phyloP scores from a whole-genome alignment of 2,888 invertebrate genomes.

The Empis livida region DNA sequence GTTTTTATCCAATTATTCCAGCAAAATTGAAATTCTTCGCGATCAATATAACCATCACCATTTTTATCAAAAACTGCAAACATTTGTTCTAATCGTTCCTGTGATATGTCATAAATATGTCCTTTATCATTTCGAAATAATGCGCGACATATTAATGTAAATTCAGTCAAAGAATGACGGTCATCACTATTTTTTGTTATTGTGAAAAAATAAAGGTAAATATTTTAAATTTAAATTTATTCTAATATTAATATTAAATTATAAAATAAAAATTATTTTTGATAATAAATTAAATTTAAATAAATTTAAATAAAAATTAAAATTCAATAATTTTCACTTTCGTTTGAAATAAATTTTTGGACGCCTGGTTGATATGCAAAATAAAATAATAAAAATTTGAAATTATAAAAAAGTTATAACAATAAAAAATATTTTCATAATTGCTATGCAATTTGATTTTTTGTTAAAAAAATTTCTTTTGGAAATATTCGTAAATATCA shows the following conservation, averaged over 20 bases:
- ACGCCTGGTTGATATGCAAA: not conserved
- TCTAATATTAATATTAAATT: too few species aligned
- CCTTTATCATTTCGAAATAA: constrained; percentile 77
- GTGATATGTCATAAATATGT: constrained; percentile 64
- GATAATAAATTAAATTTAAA: too few species aligned
- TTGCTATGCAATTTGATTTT: too few species aligned
- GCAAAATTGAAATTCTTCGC: constrained; percentile 71
- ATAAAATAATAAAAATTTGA: not conserved
- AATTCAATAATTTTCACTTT: too few species aligned
- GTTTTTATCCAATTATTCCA: constrained; percentile 89
- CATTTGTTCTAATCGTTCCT: constrained; percentile 56
- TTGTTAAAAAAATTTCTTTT: too few species aligned
- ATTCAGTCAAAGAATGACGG: constrained; percentile 61
- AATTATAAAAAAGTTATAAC: not conserved
- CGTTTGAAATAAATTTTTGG: too few species aligned
- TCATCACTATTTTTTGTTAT: constrained; percentile 52
- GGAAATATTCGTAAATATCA: too few species aligned
- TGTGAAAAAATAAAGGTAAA: too few species aligned
- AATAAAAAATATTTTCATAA: too few species aligned
- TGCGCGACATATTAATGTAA: constrained; percentile 69
- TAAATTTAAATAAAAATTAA: too few species aligned
- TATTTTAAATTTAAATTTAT: too few species aligned
- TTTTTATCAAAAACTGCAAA: constrained; percentile 73
- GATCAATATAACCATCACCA: constrained; percentile 61
- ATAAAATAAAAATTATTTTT: too few species aligned